Evolutionary conservation across 2,797 vertebrate species (phyloP).

Genomic region (Chaetodon trifasciatus): DNA sequence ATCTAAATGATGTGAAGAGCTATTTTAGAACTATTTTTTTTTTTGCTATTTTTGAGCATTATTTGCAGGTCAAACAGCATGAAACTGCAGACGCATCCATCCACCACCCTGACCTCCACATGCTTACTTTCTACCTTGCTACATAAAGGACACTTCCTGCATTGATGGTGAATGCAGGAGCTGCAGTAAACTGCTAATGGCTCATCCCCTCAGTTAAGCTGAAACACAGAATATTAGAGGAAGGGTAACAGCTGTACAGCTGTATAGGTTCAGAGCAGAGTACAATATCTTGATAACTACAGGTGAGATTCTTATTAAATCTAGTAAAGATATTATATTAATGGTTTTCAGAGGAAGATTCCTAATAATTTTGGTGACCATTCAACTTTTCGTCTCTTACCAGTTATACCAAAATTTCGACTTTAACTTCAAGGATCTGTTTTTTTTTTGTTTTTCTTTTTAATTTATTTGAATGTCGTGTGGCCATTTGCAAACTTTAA

Average conservation of each 20-base stretch:
- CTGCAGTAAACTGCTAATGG: not conserved
- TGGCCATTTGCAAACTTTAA: not conserved
- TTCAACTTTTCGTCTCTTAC: not conserved
- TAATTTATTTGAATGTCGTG: too few species aligned
- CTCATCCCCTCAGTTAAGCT: not conserved
- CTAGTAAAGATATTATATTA: not conserved
- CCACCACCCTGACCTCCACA: not conserved
- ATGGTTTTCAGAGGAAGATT: not conserved
- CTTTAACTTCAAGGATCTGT: not conserved
- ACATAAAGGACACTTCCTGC: not conserved
- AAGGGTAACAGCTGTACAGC: not conserved
- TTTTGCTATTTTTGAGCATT: not conserved
- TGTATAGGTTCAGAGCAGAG: not conserved
- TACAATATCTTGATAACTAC: not conserved
- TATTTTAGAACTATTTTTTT: not conserved
- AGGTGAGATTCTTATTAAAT: not conserved
- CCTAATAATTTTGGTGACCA: not conserved
- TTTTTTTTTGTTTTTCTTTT: not conserved
- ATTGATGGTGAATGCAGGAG: not conserved
- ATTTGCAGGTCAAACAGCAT: not conserved
- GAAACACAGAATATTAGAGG: not conserved
- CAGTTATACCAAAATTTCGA: not conserved
- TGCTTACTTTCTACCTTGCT: not conserved
- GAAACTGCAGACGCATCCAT: not conserved
- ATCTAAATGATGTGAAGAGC: not conserved